Conservation (phyloP, 2,113 vertebrate species). For the Probosciger aterrimus region DNA sequence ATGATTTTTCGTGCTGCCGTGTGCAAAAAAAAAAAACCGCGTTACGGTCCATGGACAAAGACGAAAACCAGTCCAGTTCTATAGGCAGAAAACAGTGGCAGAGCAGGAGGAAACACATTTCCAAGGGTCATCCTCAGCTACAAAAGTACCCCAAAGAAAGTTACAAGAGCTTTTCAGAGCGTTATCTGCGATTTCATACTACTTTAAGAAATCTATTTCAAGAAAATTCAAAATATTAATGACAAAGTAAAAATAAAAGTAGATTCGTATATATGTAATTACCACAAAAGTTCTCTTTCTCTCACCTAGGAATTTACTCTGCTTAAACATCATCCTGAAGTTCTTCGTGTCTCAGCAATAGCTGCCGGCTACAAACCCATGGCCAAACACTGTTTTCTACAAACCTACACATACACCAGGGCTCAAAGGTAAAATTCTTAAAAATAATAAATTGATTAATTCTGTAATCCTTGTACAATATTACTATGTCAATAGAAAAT, state of each 20-base stretch:
- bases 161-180: neutral
- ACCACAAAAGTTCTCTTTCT: neutral
- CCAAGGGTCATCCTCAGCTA: neutral
- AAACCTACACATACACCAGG: neutral
- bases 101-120: neutral
- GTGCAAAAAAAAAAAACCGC: rapidly evolving
- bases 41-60: neutral
- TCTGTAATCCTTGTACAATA: neutral
- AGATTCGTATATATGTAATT: too few relatives aligned
- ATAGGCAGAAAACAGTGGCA: neutral
- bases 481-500: neutral
- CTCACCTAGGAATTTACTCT: neutral
- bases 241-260: neutral
- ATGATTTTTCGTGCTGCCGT: neutral
- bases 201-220: neutral
- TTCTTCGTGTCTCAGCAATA: neutral
- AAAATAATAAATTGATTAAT: neutral
- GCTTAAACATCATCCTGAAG: neutral
- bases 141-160: rapidly evolving
- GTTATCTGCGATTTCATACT: neutral
- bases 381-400: neutral
- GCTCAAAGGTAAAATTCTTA: neutral
- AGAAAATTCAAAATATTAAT: neutral
- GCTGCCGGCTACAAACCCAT: neutral
- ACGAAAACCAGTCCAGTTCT: rapidly evolving